Percentiles rank a stretch among this genome's conserved stretches.
Evolutionary conservation across 2,113 vertebrate species (phyloP).

Genomic region (Chrysemys picta): DNA sequence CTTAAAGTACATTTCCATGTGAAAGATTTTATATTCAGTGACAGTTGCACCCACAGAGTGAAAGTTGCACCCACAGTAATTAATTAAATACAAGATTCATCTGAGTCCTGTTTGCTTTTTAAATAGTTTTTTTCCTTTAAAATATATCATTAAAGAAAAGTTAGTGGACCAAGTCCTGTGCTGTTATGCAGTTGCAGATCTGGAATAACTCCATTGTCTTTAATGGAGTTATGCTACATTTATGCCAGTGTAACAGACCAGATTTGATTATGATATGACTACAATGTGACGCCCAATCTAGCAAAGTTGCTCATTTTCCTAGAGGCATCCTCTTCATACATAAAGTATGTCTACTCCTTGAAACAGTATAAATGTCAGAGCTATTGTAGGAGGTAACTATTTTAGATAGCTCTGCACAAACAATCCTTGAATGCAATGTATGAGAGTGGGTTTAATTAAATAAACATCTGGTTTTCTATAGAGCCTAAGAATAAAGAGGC

Average conservation of each 20-base stretch:
- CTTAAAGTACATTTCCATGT: background rate
- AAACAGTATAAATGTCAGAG: conserved; percentile 8
- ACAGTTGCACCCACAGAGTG: background rate
- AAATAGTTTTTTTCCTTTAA: background rate
- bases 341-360: background rate
- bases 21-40: background rate
- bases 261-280: conserved; percentile 7
- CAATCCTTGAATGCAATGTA: conserved; percentile 29
- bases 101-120: background rate
- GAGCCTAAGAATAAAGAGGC: conserved; percentile 70
- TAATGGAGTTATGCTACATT: background rate
- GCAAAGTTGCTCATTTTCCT: background rate
- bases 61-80: background rate
- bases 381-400: background rate
- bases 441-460: conserved; percentile 77
- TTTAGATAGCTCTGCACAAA: conserved; percentile 44
- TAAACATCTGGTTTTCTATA: conserved; percentile 83
- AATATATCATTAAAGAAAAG: background rate
- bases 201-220: background rate
- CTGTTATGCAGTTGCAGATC: background rate
- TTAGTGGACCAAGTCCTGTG: background rate
- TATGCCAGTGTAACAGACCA: background rate
- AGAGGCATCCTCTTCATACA: background rate
- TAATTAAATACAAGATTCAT: background rate
- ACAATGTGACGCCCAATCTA: background rate